phyloP scores from a whole-genome alignment of 1,140 invertebrate genomes.

The Camponotus floridanus region DNA sequence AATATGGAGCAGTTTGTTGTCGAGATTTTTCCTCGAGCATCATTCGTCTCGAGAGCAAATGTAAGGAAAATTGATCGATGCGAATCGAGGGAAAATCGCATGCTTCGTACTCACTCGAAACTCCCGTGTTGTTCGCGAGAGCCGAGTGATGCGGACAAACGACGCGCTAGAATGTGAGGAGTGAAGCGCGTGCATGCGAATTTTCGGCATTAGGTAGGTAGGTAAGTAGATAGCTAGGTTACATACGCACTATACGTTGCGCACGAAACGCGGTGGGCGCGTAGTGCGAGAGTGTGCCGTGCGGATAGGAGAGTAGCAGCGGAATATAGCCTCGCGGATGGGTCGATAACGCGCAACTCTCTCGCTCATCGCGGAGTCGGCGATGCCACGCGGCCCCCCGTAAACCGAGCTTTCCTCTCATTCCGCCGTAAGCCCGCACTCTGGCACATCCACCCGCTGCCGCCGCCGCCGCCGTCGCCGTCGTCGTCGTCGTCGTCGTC shows the following conservation, averaged over 20 bases:
- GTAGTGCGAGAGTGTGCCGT: slow-evolving; percentile 62
- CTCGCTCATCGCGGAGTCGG: slow-evolving; percentile 82
- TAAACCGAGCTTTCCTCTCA: slow-evolving; percentile 83
- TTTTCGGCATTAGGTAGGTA: slow-evolving; percentile 53
- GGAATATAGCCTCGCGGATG: slow-evolving; percentile 81
- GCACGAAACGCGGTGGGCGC: slow-evolving; percentile 70
- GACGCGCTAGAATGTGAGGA: slow-evolving; percentile 10
- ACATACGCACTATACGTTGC: slow-evolving; percentile 42
- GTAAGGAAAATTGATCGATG: background rate
- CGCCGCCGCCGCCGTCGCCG: background rate
- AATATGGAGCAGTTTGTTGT: background rate
- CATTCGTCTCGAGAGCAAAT: background rate
- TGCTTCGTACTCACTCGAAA: background rate
- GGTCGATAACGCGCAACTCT: slow-evolving; percentile 86
- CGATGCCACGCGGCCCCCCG: slow-evolving; percentile 80
- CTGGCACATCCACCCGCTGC: slow-evolving; percentile 79
- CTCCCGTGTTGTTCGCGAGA: background rate
- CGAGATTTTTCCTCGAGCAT: background rate
- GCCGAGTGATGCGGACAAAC: slow-evolving; percentile 1
- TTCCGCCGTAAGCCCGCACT: slow-evolving; percentile 82
- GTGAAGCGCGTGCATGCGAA: slow-evolving; percentile 27
- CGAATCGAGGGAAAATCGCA: slow-evolving; percentile 22
- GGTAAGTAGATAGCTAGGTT: slow-evolving; percentile 42
- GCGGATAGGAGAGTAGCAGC: slow-evolving; percentile 61
- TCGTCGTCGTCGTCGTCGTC: background rate